Evolutionary conservation across 2,113 vertebrate species (phyloP), one percentile per base, ranked within the genome.

Genomic region (Actenoides lindsayi): DNA sequence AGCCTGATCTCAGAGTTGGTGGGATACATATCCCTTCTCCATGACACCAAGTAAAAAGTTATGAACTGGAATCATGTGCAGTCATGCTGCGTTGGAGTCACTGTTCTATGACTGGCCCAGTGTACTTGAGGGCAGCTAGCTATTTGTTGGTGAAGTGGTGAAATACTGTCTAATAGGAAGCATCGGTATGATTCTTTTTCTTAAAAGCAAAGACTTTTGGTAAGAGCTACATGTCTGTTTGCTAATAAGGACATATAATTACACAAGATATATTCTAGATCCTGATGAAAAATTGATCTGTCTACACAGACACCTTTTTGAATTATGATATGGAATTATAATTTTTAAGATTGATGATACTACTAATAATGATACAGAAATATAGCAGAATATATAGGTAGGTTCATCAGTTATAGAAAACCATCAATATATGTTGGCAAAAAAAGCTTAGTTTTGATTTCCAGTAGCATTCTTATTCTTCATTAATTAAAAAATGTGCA

Each of bases 41-140:
- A 5, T 9, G 11, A 24, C 21, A 9, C 0, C 39, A 41, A 56
- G 9, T 0, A 0, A 60, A 51, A 82, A 73, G 1, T 1, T 42
- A 7, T 11, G 24, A 33, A n/a, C 7, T 77, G 59, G 33, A 69
- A 28, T 30, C 13, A 3, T 2, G 42, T 11, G 9, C 17, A 30
- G 13, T 44, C 2, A 0, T 1, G 3, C 9, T 63, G 6, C 25
- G 16, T 14, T 64, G 53, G 37, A 54, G 16, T 46, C 51, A 16
- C 14, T 25, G 9, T 57, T 74, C 23, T 57, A 8, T 1, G 9
- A 6, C 18, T 31, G 25, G 6, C 30, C 63, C 31, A 11, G 42
- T 4, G 4, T 1, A 7, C 27, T 54, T 46, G 46, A 31, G 28
- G 16, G 8, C 8, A 57, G 9, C 10, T 12, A 41, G 44, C 16